Base-by-base conservation (phyloP, 2,797 vertebrate genomes). In the Choloepus didactylus region DNA sequence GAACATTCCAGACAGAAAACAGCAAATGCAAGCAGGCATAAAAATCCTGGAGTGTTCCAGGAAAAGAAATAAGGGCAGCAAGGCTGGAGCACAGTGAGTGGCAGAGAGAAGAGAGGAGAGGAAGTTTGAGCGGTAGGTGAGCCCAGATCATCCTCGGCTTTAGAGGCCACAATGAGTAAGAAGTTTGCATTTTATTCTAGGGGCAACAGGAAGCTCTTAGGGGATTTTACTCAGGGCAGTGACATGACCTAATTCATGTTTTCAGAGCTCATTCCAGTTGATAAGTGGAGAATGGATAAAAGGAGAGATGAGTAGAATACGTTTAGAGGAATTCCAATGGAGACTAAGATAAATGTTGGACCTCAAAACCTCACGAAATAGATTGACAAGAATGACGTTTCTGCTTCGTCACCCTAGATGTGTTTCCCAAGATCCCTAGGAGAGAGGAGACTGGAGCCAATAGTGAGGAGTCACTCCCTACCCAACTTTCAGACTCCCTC, bases 61-160 rank as follows among this genome's bases (percentile, higher is more conserved):
- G 38, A 38, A 87, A 38, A 92, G 51, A 67, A 92, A 59, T 2
- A 19, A 66, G 9, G 60, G 16, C 46, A n/a, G 41, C 1, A 3
- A 0, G 5, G 1, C 29, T 31, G 2, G n/a, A 73, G 54, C 12
- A 12, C 0, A 2, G 66, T 9, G 7, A 51, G 9, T 1, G 19
- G 87, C 0, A 2, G 18, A 25, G 8, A 16, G 15, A 51, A 66
- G 11, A 67, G 38, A 59, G 19, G 16, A 27, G 23, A 15, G 12
- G 54, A 11, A 38, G 19, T 82, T 46, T 16, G 9, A 82, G 56
- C 75, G 69, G 46, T 1, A 3, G 19, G 9, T 3, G 16, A 1
- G 16, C 62, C 38, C 56, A 5, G 19, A 54, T 44, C 80, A 8
- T 1, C 3, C 10, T 1, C 21, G 62, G 51, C 5, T 2, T 8